Base-by-base conservation (phyloP, 1,140 invertebrate genomes). In the Drosophila ficusphila region DNA sequence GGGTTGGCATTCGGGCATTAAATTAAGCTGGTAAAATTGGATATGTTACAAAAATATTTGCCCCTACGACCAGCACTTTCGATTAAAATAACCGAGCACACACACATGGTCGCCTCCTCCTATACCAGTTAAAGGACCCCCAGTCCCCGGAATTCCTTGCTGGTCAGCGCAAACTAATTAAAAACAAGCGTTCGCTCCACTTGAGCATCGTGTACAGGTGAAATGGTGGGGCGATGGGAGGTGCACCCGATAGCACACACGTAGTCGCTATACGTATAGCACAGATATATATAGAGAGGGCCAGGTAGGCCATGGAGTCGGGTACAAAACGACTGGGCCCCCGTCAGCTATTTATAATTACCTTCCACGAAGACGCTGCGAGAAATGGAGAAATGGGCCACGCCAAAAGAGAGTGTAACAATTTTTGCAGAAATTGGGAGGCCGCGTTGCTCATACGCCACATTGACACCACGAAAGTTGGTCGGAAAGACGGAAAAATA, bases 101-200 rank as follows among this genome's bases (percentile, higher is more conserved):
- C 39, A 47, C 21, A 52, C 31, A 44, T 21, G 14, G 18, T 12
- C 14, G 14, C 11, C 3, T 27, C 33, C 41, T 9, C 38, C 12
- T n/a, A n/a, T n/a, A n/a, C 58, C 29, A 16, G 53, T 14, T 29
- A 18, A 29, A 47, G 53, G 39, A 46, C 12, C 29, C 33, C 39
- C 23, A 21, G 41, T 33, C 23, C 12, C 51, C 38, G 42, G 65
- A 27, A 70, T 58, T 60, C 67, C 53, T 51, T 71, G 7, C 64
- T 71, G 68, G 68, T 71, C 68, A 71, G 54, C 46, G 68, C 68
- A 71, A 71, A 71, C 68, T 71, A 71, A 71, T 71, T 71, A 71
- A 71, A 71, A 71, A 71, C 68, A 71, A 72, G 67, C 68, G 67
- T 71, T 71, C 67, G 36, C 67, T 48, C 68, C 68, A 71, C 68